Base-by-base conservation (phyloP, 2,113 vertebrate genomes). In the Neotoma lepida region DNA sequence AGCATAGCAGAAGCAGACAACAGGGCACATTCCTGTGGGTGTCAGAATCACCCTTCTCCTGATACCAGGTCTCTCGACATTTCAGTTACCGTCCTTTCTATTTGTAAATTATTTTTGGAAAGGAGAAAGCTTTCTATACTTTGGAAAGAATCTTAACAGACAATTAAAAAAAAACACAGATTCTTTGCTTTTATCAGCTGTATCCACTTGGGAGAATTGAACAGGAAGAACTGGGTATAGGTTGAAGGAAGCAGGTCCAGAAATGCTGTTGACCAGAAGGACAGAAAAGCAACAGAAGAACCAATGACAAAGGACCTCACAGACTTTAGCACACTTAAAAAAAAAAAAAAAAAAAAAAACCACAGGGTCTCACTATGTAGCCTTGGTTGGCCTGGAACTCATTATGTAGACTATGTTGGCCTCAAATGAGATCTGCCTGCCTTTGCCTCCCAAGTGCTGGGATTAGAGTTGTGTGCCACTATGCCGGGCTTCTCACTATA, bases 161-260 rank as follows among this genome's bases (percentile, higher is more conserved):
- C 3, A 39, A 82, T 56, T 39, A 58, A 35, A 18, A 46, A 41
- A 51, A 51, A 56, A 15, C 0, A 4, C 6, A 13, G 58, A 44
- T 33, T 17, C 17, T 77, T 70, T 35, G 46, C 41, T 44, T 33
- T 12, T 39, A 41, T 28, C 41, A 70, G 41, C 2, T 46, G 35
- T 0, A 2, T 6, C n/a, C 54, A 8, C 10, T 22, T 3, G 14
- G n/a, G 58, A n/a, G 26, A 7, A 46, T 15, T 0, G 18, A 44
- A 64, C 9, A 28, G 24, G 66, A 49, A 68, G 68, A 33, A 35
- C 10, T 30, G 0, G 3, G 61, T 13, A 6, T 9, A 20, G 35
- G 51, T 1, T 41, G 9, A 61, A 74, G 68, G 77, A 41, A 54
- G 51, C 39, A 44, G 49, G 22, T n/a, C 26, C 49, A 24, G 51